Conservation (phyloP, 2,113 vertebrate genomes). For the Cisticola juncidis region DNA sequence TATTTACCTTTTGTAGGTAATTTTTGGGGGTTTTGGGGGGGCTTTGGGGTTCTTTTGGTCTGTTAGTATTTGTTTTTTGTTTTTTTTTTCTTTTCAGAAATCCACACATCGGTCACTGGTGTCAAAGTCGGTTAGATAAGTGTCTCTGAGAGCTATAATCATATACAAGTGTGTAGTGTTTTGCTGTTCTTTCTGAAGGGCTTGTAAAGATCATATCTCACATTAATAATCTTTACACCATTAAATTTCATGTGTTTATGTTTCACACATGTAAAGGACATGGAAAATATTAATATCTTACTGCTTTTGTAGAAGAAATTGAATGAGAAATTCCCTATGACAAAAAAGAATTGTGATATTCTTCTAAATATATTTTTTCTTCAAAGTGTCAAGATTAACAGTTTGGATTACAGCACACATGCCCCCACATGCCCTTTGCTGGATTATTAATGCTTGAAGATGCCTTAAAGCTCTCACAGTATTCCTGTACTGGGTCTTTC, state of each 20-base stretch:
- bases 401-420: neutral
- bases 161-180: neutral
- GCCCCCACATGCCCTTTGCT: neutral
- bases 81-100: neutral
- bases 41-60: accelerated
- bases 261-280: neutral
- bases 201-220: neutral
- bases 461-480: neutral
- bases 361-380: neutral
- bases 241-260: neutral
- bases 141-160: neutral
- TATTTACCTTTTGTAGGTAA: neutral
- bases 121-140: neutral
- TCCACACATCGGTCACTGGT: neutral
- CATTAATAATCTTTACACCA: neutral
- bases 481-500: neutral
- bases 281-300: neutral
- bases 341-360: neutral
- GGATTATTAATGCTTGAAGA: neutral
- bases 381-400: neutral
- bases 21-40: accelerated
- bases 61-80: accelerated
- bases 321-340: neutral
- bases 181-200: neutral
- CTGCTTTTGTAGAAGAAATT: neutral